Evolutionary conservation across 2,797 vertebrate species (phyloP), one percentile per base, ranked within the genome.

Genomic region (Schizopygopsis pylzovi): DNA sequence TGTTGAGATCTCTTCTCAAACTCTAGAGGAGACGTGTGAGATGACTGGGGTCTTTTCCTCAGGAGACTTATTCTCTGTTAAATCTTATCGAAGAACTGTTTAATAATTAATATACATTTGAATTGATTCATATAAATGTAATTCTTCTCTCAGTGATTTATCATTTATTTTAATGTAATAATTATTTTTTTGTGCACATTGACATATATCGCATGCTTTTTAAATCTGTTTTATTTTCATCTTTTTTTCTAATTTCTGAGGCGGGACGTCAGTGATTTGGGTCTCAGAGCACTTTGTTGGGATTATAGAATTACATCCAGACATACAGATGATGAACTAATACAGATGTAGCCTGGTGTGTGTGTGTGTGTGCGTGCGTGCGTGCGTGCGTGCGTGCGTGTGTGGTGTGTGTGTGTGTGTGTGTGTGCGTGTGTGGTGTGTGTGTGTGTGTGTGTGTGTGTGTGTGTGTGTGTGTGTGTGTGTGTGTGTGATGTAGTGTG

Each of bases 201-300:
- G 4, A 75, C 91, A 90, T 82, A 41, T 52, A 33, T 68, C 4
- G 73, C 75, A 33, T 77, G 67, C 25, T 83, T 41, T 41, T 80
- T 49, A 88, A 81, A 86, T 88, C 86, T n/a, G 25, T 25, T 47
- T 12, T 10, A 67, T 67, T 1, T 65, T 28, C 0, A 28, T 33
- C 6, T 15, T 25, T 61, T 4, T 43, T 39, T 22, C 10, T n/a
- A n/a, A 7, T 63, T 20, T 65, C 6, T 65, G 25, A 47, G 25
- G 59, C 78, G 20, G 61, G 61, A 80, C 59, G 9, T 67, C n/a
- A 8, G 78, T 22, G 63, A 79, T 79, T 22, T 77, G 54, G 86
- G 56, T 77, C 54, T 70, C 73, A 70, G 54, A 33, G 43, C 49
- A 20, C 49, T 37, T 33, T 77, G 18, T 72, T 73, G 39, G 25